These are phyloP conservation scores for Eurosta solidaginis DNA, from an alignment of 1,140 invertebrate genomes.

Conservation along the genomic window DNA sequence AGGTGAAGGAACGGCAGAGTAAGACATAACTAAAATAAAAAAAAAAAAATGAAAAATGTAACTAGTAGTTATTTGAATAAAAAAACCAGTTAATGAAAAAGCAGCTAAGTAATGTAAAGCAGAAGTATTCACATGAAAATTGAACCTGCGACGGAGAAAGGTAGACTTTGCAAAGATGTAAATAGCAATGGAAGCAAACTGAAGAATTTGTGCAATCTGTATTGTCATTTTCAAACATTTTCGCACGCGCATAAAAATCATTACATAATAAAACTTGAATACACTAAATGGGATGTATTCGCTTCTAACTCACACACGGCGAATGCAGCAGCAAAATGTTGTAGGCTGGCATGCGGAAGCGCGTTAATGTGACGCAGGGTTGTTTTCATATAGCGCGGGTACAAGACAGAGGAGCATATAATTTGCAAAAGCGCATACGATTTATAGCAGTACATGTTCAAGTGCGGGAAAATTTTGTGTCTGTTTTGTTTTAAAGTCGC, in stretches of 20 bases:
- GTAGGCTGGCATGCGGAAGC: constrained; percentile 13
- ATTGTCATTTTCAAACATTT: not conserved
- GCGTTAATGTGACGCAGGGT: not conserved
- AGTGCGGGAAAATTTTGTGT: not conserved
- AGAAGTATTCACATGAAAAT: too few species aligned
- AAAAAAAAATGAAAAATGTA: too few species aligned
- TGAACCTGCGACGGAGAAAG: too few species aligned
- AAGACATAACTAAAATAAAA: too few species aligned
- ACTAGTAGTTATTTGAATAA: too few species aligned
- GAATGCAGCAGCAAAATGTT: not conserved
- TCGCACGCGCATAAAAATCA: constrained; percentile 22
- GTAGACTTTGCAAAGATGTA: not conserved
- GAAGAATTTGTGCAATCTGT: not conserved
- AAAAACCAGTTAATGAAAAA: too few species aligned
- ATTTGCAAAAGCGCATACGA: not conserved
- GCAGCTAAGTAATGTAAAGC: too few species aligned
- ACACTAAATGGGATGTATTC: not conserved
- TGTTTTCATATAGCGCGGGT: too few species aligned
- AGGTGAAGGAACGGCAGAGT: too few species aligned
- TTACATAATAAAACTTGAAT: not conserved
- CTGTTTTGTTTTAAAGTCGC: not conserved
- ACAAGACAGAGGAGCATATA: too few species aligned
- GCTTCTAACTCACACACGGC: not conserved
- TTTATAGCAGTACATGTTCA: not conserved
- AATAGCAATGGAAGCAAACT: not conserved